Evolutionary conservation across 2,888 invertebrate genomes (phyloP).

Genomic region (Argynnis bischoffii): DNA sequence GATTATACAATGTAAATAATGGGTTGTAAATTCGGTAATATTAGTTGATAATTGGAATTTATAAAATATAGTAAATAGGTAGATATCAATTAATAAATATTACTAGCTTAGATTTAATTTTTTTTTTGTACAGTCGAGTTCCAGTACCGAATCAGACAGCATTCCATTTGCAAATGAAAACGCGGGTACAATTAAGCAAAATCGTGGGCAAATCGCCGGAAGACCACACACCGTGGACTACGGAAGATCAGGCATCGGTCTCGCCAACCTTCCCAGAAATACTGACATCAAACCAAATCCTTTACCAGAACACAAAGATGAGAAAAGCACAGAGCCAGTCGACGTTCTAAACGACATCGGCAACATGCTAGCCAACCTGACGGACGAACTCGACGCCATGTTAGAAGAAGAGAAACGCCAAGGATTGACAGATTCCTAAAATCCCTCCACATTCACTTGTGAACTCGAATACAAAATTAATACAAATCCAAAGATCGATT

Average conservation of each 20-base stretch:
- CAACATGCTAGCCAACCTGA: slow-evolving; percentile 98
- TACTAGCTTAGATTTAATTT: background rate
- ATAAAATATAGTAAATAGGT: too few relatives aligned
- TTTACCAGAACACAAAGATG: slow-evolving; percentile 76
- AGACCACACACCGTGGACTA: slow-evolving; percentile 77
- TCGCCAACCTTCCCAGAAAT: slow-evolving; percentile 69
- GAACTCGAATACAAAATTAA: slow-evolving; percentile 46
- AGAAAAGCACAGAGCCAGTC: slow-evolving; percentile 84
- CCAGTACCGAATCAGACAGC: slow-evolving; percentile 97
- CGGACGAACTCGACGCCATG: slow-evolving; percentile 99
- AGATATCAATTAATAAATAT: background rate
- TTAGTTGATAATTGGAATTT: too few relatives aligned
- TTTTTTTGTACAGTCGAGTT: slow-evolving; percentile 89
- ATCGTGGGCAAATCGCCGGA: slow-evolving; percentile 75
- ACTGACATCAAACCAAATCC: slow-evolving; percentile 65
- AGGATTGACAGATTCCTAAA: slow-evolving; percentile 86
- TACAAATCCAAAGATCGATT: slow-evolving; percentile 54
- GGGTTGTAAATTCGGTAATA: too few relatives aligned
- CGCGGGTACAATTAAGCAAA: slow-evolving; percentile 98
- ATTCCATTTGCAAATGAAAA: slow-evolving; percentile 99
- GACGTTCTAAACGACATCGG: slow-evolving; percentile 98
- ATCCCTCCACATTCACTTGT: slow-evolving; percentile 37
- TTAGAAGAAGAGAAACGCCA: slow-evolving; percentile 95
- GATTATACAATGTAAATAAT: too few relatives aligned
- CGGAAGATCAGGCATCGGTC: slow-evolving; percentile 64